Conservation (phyloP, 2,888 invertebrate species). For the Napeogenes sylphis region DNA sequence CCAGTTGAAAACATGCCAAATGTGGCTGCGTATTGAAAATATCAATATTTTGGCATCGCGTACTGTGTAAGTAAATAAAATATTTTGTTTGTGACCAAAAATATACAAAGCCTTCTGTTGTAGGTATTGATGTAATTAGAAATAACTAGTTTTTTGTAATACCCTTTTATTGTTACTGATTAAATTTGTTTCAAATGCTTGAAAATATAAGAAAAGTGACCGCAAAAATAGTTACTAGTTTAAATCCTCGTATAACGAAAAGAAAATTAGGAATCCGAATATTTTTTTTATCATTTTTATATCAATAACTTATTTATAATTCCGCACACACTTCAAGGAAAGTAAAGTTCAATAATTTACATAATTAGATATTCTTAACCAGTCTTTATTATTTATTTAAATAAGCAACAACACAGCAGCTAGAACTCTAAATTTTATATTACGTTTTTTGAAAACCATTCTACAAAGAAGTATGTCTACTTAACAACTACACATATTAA, state of each 20-base stretch:
- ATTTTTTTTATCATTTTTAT: background rate
- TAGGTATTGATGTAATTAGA: conserved; percentile 3
- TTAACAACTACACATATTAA: conserved; percentile 38
- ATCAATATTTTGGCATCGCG: conserved; percentile 20
- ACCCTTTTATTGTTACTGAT: too few species aligned
- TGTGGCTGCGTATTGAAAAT: conserved; percentile 25
- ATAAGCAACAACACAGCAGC: conserved; percentile 25
- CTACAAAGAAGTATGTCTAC: conserved; percentile 11
- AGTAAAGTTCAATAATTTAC: conserved; percentile 40
- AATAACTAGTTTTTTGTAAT: too few species aligned
- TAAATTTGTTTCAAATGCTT: too few species aligned
- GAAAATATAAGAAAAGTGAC: too few species aligned
- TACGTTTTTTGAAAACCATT: background rate
- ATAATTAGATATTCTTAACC: conserved; percentile 57
- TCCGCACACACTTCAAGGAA: conserved; percentile 10
- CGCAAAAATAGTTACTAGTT: too few species aligned
- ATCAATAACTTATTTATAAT: background rate
- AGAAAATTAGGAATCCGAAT: too few species aligned
- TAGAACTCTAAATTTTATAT: conserved; percentile 24
- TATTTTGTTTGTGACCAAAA: conserved; percentile 1
- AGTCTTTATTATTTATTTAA: conserved; percentile 57
- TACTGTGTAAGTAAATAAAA: conserved; percentile 11
- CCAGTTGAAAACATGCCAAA: conserved; percentile 25
- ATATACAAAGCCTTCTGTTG: conserved; percentile 6
- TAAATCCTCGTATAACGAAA: too few species aligned